These are phyloP conservation scores for Ormyrus labotus DNA, from an alignment of 2,888 invertebrate species.

Conservation along the genomic window DNA sequence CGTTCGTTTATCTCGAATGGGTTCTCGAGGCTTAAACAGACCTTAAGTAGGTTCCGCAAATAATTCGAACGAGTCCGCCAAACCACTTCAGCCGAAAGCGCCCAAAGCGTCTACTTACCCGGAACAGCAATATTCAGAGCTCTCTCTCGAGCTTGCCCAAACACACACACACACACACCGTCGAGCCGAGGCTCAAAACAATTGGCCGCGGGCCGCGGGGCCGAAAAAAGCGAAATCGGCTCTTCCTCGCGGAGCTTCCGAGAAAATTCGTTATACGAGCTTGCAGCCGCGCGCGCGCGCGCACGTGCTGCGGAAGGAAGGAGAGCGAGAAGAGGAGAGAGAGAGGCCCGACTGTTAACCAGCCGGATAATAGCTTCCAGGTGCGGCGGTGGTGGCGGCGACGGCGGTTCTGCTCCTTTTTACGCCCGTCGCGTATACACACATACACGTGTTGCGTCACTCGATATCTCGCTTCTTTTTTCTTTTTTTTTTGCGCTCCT, in stretches of 20 bases:
- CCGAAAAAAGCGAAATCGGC: neutral
- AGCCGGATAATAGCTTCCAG: slow-evolving; percentile 67
- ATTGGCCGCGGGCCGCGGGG: neutral
- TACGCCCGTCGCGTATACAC: neutral
- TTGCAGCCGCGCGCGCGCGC: no score
- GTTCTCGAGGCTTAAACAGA: no score
- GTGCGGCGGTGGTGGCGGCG: slow-evolving; percentile 57
- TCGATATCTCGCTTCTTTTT: neutral
- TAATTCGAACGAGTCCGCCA: no score
- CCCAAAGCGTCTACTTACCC: no score
- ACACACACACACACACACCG: neutral
- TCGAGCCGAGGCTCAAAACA: neutral
- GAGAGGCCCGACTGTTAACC: slow-evolving; percentile 61
- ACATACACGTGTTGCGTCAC: slow-evolving; percentile 25
- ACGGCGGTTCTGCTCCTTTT: neutral
- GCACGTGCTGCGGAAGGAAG: no score
- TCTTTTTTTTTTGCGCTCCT: neutral
- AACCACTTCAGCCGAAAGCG: no score
- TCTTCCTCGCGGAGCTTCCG: slow-evolving; percentile 3
- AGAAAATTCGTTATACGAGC: slow-evolving; percentile 50
- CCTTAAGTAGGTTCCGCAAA: no score
- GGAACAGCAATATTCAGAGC: neutral
- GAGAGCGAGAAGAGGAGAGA: no score
- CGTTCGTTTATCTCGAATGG: no score
- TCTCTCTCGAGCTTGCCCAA: slow-evolving; percentile 2